A percentile compares a stretch with the other conserved stretches of the same genome.
phyloP scores from a whole-genome alignment of 2,797 vertebrate genomes.

The Luscinia megarhynchos region DNA sequence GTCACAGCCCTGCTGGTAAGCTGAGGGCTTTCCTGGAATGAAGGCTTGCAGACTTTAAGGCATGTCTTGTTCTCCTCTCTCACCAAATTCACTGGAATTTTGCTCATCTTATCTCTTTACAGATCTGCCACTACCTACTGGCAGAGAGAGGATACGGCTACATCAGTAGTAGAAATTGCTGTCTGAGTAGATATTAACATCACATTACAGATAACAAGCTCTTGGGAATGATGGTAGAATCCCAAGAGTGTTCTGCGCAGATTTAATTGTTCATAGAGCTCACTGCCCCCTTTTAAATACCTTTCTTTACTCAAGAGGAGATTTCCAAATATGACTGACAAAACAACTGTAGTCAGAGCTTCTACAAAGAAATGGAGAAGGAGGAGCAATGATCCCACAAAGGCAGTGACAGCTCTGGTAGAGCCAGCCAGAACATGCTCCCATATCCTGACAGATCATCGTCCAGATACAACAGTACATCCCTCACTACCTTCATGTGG shows the following conservation, averaged over 20 bases:
- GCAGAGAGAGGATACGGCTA: neutral
- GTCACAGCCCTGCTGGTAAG: neutral
- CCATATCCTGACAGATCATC: neutral
- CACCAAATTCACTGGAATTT: neutral
- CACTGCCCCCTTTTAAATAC: neutral
- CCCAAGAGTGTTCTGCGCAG: neutral
- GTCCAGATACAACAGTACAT: neutral
- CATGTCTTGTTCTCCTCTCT: neutral
- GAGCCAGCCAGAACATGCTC: neutral
- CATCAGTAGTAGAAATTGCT: neutral
- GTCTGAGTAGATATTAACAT: neutral
- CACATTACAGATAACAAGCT: neutral
- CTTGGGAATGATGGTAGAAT: neutral
- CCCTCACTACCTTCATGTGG: fast-evolving
- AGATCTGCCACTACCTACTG: neutral
- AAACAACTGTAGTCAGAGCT: neutral
- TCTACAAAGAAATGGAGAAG: neutral
- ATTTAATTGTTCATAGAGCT: neutral
- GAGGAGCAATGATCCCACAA: neutral
- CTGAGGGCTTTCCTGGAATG: neutral
- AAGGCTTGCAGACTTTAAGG: neutral
- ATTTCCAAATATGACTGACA: neutral
- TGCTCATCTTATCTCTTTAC: neutral
- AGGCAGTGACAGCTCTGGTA: neutral
- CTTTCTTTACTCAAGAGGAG: neutral